Conservation (phyloP, 1,140 invertebrate species). For the Zaprionus taronus region DNA sequence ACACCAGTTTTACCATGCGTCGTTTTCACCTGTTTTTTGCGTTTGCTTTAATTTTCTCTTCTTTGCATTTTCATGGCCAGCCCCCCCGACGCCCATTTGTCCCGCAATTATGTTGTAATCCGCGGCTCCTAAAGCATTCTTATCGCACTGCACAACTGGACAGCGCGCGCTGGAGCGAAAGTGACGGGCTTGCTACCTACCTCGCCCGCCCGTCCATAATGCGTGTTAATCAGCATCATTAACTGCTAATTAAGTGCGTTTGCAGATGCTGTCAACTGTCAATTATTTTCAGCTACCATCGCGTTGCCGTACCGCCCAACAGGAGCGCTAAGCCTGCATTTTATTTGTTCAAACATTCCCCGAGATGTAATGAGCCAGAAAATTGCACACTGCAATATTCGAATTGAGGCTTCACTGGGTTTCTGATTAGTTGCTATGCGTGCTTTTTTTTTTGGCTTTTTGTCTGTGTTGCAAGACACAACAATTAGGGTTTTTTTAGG, state of each 20-base stretch:
- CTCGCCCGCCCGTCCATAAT: slow-evolving; percentile 55
- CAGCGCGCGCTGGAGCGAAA: slow-evolving; percentile 21
- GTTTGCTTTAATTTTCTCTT: slow-evolving; percentile 38
- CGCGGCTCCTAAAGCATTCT: slow-evolving; percentile 74
- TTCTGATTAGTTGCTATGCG: slow-evolving; percentile 16
- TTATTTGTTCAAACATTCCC: background rate
- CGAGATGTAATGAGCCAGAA: slow-evolving; percentile 66
- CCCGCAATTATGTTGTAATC: slow-evolving; percentile 75
- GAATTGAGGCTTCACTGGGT: slow-evolving; percentile 52
- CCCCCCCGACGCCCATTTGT: background rate
- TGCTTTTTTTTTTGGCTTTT: background rate
- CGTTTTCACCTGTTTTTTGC: slow-evolving; percentile 46
- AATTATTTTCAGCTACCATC: slow-evolving; percentile 61
- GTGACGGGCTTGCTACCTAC: background rate
- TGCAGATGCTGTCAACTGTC: slow-evolving; percentile 77
- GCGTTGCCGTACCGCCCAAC: slow-evolving; percentile 17
- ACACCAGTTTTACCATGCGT: slow-evolving; percentile 44
- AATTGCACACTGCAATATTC: slow-evolving; percentile 53
- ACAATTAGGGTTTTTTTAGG: too few relatives aligned
- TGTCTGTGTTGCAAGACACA: too few relatives aligned
- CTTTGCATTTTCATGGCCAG: slow-evolving; percentile 67
- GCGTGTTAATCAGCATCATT: slow-evolving; percentile 82
- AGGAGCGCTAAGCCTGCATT: background rate
- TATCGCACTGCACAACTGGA: slow-evolving; percentile 58
- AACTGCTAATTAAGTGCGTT: slow-evolving; percentile 83